Evolutionary conservation across 2,888 invertebrate genomes (phyloP).

Genomic region (Drosophila neonasuta): DNA sequence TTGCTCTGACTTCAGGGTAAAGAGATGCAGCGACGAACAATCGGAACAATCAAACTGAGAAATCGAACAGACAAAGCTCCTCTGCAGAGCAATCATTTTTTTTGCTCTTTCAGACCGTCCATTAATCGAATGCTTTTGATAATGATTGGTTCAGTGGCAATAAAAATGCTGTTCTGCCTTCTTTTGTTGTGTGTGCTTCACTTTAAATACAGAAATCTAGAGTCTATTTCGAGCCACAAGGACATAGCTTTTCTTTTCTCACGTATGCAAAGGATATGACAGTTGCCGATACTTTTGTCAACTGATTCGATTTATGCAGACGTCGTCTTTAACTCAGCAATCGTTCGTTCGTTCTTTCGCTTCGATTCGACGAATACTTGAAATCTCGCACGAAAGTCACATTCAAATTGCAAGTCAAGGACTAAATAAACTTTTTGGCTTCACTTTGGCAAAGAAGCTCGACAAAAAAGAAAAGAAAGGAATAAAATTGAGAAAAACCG

Average conservation of each 20-base stretch:
- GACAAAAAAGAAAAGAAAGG: background rate
- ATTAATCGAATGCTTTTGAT: slow-evolving; percentile 43
- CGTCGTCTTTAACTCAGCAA: background rate
- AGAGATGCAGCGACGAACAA: background rate
- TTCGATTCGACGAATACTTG: slow-evolving; percentile 34
- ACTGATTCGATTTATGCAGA: slow-evolving; percentile 64
- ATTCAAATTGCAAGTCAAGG: slow-evolving; percentile 70
- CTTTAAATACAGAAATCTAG: slow-evolving; percentile 36
- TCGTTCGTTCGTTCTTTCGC: background rate
- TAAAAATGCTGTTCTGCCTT: slow-evolving; percentile 31
- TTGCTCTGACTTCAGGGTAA: slow-evolving; percentile 37
- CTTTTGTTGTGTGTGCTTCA: too few relatives aligned
- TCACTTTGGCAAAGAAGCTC: slow-evolving; percentile 38
- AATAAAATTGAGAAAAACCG: slow-evolving; percentile 2
- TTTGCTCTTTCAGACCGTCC: slow-evolving; percentile 9
- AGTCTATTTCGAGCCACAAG: slow-evolving; percentile 54
- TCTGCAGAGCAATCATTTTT: slow-evolving; percentile 14
- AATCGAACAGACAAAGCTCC: slow-evolving; percentile 6
- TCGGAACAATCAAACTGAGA: slow-evolving; percentile 12
- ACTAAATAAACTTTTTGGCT: slow-evolving; percentile 72
- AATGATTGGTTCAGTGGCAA: slow-evolving; percentile 58
- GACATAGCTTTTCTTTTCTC: background rate
- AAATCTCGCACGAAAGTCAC: slow-evolving; percentile 43
- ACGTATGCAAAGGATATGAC: background rate
- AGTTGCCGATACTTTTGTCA: slow-evolving; percentile 33